Evolutionary conservation across 2,797 vertebrate genomes (phyloP), one percentile per base, ranked within the genome.

Genomic region (Galaxias olidus): DNA sequence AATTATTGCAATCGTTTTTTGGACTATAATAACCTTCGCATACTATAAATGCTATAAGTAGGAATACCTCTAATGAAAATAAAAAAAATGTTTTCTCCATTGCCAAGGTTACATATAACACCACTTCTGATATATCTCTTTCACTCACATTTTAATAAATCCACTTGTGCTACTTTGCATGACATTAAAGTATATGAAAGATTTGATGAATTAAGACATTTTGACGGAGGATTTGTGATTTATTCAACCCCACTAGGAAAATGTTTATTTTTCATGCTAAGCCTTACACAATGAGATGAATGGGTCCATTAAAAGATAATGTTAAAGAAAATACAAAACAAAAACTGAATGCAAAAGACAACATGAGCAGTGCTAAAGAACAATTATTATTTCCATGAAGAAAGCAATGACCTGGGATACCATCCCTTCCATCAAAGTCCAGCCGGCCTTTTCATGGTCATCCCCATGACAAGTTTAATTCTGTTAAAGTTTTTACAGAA

Each of bases 291-390:
- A 80, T 82, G 82, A 88, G 83, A 90, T 58, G 61, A 89, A 89
- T 87, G 80, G 87, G 79, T 81, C 84, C 82, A 88, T 89, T 90
- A 87, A 89, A 88, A 89, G 85, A 88, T 89, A 87, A 89, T 86
- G 84, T 69, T 81, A 81, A 74, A n/a, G n/a, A n/a, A n/a, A n/a
- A n/a, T n/a, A n/a, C 68, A 61, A 74, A 80, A 80, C 77, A 77
- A 71, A 73, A 78, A 63, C 73, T 71, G 84, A 87, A 87, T 85
- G 84, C 83, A 86, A 85, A 84, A 58, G 65, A 63, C 71, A 77
- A 80, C 73, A 81, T n/a, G 43, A 82, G 70, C 14, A 9, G 54
- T 63, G 78, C 71, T 15, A 44, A 82, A 82, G 79, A 82, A 84
- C 74, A 73, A 75, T 82, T 84, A 79, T 79, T 89, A 68, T 79